A percentile compares a stretch with the other conserved stretches of the same genome.
Conservation (phyloP, 2,113 vertebrate genomes). For the Macquaria ambigua region DNA sequence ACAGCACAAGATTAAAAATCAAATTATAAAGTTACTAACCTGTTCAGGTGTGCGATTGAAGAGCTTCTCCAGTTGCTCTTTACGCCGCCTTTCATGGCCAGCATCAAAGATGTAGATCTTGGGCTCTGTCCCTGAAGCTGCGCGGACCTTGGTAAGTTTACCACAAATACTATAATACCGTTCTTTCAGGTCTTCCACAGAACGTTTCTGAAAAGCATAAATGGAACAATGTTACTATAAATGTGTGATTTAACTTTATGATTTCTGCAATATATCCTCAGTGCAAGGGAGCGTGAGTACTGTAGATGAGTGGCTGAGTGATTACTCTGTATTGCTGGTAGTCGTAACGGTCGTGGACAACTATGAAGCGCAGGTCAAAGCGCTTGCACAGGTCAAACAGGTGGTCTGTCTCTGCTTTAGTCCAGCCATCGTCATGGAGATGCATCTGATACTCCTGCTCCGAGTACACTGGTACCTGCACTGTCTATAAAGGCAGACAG, state of each 20-base stretch:
- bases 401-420: slow-evolving; percentile 98
- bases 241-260: neutral
- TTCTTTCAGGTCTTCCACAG: slow-evolving; percentile 97
- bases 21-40: slow-evolving; percentile 77
- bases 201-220: slow-evolving; percentile 89
- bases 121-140: slow-evolving; percentile 92
- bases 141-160: slow-evolving; percentile 93
- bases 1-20: neutral
- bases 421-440: slow-evolving; percentile 98
- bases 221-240: neutral
- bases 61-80: slow-evolving; percentile 97
- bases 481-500: slow-evolving; percentile 81
- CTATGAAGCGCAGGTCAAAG: slow-evolving; percentile 95
- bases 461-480: slow-evolving; percentile 96
- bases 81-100: slow-evolving; percentile 95
- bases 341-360: slow-evolving; percentile 98
- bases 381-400: slow-evolving; percentile 97
- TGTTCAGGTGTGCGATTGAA: slow-evolving; percentile 98
- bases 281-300: neutral
- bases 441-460: slow-evolving; percentile 99
- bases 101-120: slow-evolving; percentile 97
- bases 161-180: slow-evolving; percentile 97
- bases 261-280: neutral
- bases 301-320: neutral
- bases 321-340: slow-evolving; percentile 98